Percentiles rank a stretch among this genome's conserved stretches.
Evolutionary conservation across 2,888 invertebrate species (phyloP).

Genomic region (Caenorhabditis parvicauda): DNA sequence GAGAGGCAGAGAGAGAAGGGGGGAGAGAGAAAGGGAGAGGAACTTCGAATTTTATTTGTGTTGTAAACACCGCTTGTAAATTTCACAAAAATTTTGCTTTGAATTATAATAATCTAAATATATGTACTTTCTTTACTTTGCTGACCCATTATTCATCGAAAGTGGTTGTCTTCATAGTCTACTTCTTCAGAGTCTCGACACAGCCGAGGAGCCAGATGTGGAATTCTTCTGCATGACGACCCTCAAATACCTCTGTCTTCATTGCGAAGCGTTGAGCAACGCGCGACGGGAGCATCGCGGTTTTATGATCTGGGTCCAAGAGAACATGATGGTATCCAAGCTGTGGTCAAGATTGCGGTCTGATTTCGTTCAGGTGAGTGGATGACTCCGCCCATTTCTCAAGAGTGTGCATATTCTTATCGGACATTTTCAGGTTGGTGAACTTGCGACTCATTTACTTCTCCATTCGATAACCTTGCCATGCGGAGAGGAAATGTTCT

Average conservation of each 20-base stretch:
- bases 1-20: no score
- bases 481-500: slow-evolving; percentile 90
- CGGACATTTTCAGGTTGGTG: slow-evolving; percentile 75
- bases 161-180: neutral
- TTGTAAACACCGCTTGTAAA: no score
- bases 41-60: no score
- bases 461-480: slow-evolving; percentile 91
- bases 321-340: slow-evolving; percentile 89
- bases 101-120: neutral
- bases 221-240: slow-evolving; percentile 88
- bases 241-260: slow-evolving; percentile 83
- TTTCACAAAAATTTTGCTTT: no score
- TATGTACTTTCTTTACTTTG: neutral
- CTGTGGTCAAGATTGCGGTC: slow-evolving; percentile 65
- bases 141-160: neutral
- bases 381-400: no score
- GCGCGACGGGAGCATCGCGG: slow-evolving; percentile 78
- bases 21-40: no score
- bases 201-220: slow-evolving; percentile 78
- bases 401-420: slow-evolving; percentile 70
- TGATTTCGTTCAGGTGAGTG: slow-evolving; percentile 52
- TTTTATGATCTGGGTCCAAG: slow-evolving; percentile 68
- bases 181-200: slow-evolving; percentile 65
- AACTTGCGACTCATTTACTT: slow-evolving; percentile 85
- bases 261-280: slow-evolving; percentile 85